Percentiles rank a stretch among this genome's conserved stretches.
Evolutionary conservation across 2,888 invertebrate genomes (phyloP).

Genomic region (Chymomyza amoena): DNA sequence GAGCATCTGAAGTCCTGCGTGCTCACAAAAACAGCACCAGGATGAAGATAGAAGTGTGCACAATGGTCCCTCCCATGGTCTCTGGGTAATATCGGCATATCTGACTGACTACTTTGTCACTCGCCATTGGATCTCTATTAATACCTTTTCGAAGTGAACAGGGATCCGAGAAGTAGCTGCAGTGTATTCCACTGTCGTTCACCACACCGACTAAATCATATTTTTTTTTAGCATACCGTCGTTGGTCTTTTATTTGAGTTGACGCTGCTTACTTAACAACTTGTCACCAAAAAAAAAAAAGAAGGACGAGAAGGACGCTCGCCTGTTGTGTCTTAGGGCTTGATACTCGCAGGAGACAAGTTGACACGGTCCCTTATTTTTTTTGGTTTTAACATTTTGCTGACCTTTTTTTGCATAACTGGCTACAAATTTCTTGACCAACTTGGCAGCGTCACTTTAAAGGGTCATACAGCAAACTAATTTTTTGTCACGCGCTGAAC

Average conservation of each 20-base stretch:
- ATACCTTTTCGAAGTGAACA: too few relatives aligned
- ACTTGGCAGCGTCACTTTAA: conserved; percentile 26
- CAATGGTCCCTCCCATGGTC: too few relatives aligned
- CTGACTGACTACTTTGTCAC: too few relatives aligned
- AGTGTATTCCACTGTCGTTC: neutral
- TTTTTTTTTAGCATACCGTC: neutral
- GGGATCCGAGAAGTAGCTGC: too few relatives aligned
- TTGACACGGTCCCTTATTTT: conserved; percentile 53
- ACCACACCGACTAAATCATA: too few relatives aligned
- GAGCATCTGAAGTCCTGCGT: too few relatives aligned
- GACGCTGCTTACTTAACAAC: conserved; percentile 71
- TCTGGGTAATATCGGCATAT: too few relatives aligned
- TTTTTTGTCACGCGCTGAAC: conserved; percentile 65
- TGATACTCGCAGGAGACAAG: conserved; percentile 52
- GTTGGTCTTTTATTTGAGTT: conserved; percentile 56
- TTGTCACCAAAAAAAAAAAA: conserved; percentile 46
- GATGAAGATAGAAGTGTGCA: too few relatives aligned
- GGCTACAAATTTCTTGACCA: conserved; percentile 60
- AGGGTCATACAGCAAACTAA: conserved; percentile 57
- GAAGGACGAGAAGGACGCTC: conserved; percentile 26
- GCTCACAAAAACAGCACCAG: too few relatives aligned
- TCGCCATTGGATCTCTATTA: too few relatives aligned
- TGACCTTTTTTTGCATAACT: conserved; percentile 65
- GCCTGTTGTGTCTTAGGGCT: conserved; percentile 61
- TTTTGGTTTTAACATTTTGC: conserved; percentile 19